A percentile compares a stretch with the other conserved stretches of the same genome.
These are phyloP conservation scores for Polydrusus tereticollis DNA, from an alignment of 2,888 invertebrate genomes.

Conservation along the genomic window DNA sequence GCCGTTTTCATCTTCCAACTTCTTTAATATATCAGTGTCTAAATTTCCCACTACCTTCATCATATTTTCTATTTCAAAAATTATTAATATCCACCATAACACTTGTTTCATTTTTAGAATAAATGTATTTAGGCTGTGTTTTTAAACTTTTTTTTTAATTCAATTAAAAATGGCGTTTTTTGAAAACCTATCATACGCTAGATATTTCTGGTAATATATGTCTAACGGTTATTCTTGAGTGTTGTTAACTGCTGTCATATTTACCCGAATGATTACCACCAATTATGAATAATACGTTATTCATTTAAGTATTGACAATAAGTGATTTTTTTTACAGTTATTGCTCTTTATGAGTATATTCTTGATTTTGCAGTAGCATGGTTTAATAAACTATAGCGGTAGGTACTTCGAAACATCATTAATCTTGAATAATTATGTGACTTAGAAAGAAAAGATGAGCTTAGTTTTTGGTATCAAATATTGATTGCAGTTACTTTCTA, in stretches of 20 bases:
- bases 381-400: too few species aligned
- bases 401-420: too few species aligned
- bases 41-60: slow-evolving; percentile 51
- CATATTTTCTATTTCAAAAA: slow-evolving; percentile 45
- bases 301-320: too few species aligned
- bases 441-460: too few species aligned
- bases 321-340: too few species aligned
- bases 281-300: not conserved
- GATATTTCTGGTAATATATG: not conserved
- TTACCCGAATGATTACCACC: not conserved
- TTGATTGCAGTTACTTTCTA: too few species aligned
- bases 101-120: not conserved
- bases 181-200: not conserved
- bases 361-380: too few species aligned
- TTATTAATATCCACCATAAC: not conserved
- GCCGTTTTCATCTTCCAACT: slow-evolving; percentile 48
- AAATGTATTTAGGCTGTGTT: not conserved
- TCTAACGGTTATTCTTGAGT: not conserved
- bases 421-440: too few species aligned
- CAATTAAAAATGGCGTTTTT: too few species aligned
- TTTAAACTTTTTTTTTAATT: too few species aligned
- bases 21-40: slow-evolving; percentile 52
- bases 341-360: too few species aligned
- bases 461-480: too few species aligned
- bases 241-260: not conserved